A percentile compares a stretch with the other conserved stretches of the same genome.
phyloP scores from a whole-genome alignment of 2,113 vertebrate species.

The Zingel zingel region DNA sequence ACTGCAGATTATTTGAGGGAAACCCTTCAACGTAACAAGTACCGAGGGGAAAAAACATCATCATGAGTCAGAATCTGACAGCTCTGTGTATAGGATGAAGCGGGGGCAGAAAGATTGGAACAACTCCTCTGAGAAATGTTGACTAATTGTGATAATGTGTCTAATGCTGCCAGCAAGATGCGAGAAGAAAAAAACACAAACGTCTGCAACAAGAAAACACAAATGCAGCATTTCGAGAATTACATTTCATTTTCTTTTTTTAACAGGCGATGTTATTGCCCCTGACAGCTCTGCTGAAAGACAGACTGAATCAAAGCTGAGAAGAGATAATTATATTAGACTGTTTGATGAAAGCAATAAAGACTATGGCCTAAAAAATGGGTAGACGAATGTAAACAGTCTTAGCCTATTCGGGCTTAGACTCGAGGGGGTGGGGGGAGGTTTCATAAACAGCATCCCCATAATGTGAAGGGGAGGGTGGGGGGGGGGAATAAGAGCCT shows the following conservation, averaged over 20 bases:
- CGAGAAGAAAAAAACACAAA: neutral
- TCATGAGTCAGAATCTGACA: slow-evolving; percentile 36
- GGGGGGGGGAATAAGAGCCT: slow-evolving; percentile 17
- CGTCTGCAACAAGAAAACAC: slow-evolving; percentile 30
- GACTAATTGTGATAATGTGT: slow-evolving; percentile 63
- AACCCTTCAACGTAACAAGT: neutral
- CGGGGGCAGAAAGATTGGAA: slow-evolving; percentile 2
- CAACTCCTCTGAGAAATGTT: slow-evolving; percentile 34
- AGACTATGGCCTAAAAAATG: slow-evolving; percentile 40
- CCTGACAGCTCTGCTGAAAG: slow-evolving; percentile 45
- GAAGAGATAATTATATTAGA: slow-evolving; percentile 50
- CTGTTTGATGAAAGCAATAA: slow-evolving; percentile 41
- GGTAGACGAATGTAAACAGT: slow-evolving; percentile 39
- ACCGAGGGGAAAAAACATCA: neutral
- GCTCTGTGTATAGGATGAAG: slow-evolving; percentile 12
- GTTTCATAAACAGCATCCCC: slow-evolving; percentile 29
- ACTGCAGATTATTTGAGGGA: slow-evolving; percentile 39
- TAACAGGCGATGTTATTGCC: slow-evolving; percentile 33
- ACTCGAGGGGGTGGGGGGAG: neutral
- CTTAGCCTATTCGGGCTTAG: slow-evolving; percentile 28
- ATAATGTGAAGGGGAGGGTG: slow-evolving; percentile 15
- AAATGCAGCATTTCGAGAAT: slow-evolving; percentile 61
- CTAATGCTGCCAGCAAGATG: slow-evolving; percentile 41
- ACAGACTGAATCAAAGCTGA: neutral
- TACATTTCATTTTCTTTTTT: slow-evolving; percentile 8